Base-by-base conservation (phyloP, 92 coral and sea anemone genomes). In the Desmophyllum pertusum region DNA sequence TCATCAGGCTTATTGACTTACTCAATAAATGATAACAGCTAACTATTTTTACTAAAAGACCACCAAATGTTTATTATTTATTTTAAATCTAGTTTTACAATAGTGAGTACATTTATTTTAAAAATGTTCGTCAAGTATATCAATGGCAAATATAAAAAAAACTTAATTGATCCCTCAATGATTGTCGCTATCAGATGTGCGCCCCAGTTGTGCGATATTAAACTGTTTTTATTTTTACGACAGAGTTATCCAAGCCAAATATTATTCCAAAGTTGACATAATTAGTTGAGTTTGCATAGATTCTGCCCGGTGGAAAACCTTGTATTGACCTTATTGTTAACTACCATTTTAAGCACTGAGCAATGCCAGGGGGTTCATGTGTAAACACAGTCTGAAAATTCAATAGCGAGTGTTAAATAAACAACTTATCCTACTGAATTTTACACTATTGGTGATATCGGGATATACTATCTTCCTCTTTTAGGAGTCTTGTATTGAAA, bases 41-140 rank as follows among this genome's bases (percentile, higher is more conserved):
- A 5, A 5, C 45, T 67, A 38, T 37, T 67, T 67, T 36, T 67
- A 35, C 25, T 29, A 18, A 37, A 10, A 38, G 73, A 67, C 73
- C 42, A 67, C 73, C 73, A 36, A n/a, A 6, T 67, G 73, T 37
- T 67, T 67, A 36, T 67, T 67, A 67, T 67, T 67, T 67, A 43
- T 67, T 36, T 43, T 67, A 13, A 27, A 13, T 65, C 25, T 5
- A 38, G 23, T 37, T 37, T 66, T 67, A 23, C 5, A 67, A 33
- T 36, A 36, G 39, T 35, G n/a, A 35, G 2, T 37, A 17, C 45
- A 33, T 19, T 67, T 67, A 37, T 65, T 31, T 3, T 27, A 36
- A 17, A 66, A 5, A 67, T 17, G 10, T 67, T 33, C n/a, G n/a
- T n/a, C 25, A 17, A 67, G 40, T 19, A 37, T 67, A 37, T n/a